Evolutionary conservation across 1,140 invertebrate genomes (phyloP), one percentile per base, ranked within the genome.

Genomic region (Aphis craccivora): DNA sequence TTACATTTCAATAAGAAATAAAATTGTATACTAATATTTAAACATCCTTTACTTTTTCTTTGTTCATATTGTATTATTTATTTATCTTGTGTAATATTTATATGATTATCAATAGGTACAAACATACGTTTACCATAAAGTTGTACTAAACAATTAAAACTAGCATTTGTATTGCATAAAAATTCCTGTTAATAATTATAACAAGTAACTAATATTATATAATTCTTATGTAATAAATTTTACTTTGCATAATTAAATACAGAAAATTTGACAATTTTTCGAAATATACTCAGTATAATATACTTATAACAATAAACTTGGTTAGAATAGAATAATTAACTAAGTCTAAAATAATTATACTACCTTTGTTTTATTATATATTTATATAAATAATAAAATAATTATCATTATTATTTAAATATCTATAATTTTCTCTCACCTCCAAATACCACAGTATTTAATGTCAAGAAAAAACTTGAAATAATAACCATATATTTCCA

Each of bases 371-470:
- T n/a, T 14, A 67, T 30, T 67, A 67, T 11, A 67, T 14, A 30
- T 67, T 67, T 67, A 30, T 11, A 14, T n/a, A n/a, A 67, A 25
- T 55, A 60, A 30, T n/a, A 60, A 55, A 7, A 45, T 45, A 45
- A 45, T 7, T 45, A 45, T 45, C 45, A 45, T 45, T 45, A 45
- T 9, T 8, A 45, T 45, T 45, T 8, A 45, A 45, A 45, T 8
- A 45, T 45, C 9, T 45, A 48, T 87, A 3, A 20, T 2, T 55
- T 55, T 40, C 2, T 60, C 55, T 67, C 14, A 90, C 89, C 55
- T 90, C 89, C 89, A 90, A 90, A 60, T 67, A 90, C 55, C 18
- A 43, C 55, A 45, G 89, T 90, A 22, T n/a, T 90, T 18, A 90
- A 67, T 67, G 53, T 90, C 25, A 67, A 43, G 7, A 60, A 90